These are phyloP conservation scores for Erebia palarica DNA, from an alignment of 2,888 invertebrate species.

Conservation along the genomic window DNA sequence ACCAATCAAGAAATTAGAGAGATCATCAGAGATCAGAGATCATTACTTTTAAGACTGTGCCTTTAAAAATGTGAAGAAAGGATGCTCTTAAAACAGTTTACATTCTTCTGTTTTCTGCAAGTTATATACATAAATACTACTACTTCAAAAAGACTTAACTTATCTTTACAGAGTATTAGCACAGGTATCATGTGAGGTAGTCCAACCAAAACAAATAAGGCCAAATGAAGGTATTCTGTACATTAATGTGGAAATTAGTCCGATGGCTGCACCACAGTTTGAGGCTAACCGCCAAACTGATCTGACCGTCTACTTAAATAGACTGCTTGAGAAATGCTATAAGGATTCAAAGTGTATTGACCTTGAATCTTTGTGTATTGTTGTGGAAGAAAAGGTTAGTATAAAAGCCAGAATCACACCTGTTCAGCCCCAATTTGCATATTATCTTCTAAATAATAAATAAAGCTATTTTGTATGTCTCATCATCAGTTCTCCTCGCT, in stretches of 20 bases:
- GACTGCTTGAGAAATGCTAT: slow-evolving; percentile 93
- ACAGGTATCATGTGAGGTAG: slow-evolving; percentile 94
- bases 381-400: slow-evolving; percentile 92
- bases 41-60: too few relatives aligned
- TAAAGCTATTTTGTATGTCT: too few relatives aligned
- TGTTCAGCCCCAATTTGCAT: too few relatives aligned
- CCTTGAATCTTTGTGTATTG: slow-evolving; percentile 96
- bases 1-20: too few relatives aligned
- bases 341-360: slow-evolving; percentile 96
- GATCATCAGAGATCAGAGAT: too few relatives aligned
- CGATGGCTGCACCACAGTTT: slow-evolving; percentile 93
- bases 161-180: slow-evolving; percentile 87
- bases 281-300: slow-evolving; percentile 90
- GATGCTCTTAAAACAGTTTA: too few relatives aligned
- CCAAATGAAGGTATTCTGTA: slow-evolving; percentile 94
- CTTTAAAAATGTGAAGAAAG: too few relatives aligned
- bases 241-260: slow-evolving; percentile 93
- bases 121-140: too few relatives aligned
- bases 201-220: slow-evolving; percentile 90
- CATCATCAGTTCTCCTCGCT: too few relatives aligned
- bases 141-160: neutral
- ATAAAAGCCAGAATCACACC: neutral
- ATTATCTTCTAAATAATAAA: too few relatives aligned
- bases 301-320: slow-evolving; percentile 87
- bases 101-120: too few relatives aligned